Conservation (phyloP, 2,888 invertebrate genomes). For the Acleris cristana region DNA sequence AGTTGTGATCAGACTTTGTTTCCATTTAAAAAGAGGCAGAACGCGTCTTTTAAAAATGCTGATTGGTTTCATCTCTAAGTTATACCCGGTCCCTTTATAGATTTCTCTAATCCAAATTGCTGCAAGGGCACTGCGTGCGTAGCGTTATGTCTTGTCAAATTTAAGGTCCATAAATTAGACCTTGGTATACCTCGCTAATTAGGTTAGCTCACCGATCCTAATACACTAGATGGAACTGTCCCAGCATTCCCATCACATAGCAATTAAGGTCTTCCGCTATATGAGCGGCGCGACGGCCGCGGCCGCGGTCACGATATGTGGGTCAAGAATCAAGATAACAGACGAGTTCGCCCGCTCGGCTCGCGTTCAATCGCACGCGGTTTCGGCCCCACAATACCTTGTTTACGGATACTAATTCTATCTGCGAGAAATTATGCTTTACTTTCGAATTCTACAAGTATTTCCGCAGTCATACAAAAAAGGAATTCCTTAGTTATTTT, state of each 20-base stretch:
- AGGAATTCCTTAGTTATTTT: too few species aligned
- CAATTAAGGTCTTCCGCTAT: slow-evolving; percentile 66
- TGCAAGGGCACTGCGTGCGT: too few species aligned
- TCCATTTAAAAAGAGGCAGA: background rate
- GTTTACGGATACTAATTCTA: background rate
- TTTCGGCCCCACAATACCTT: slow-evolving; percentile 2
- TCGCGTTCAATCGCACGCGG: slow-evolving; percentile 54
- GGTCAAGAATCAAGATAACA: slow-evolving; percentile 78
- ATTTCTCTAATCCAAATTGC: too few species aligned
- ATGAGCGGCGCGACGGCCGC: slow-evolving; percentile 55
- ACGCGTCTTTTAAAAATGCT: too few species aligned
- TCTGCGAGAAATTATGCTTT: background rate
- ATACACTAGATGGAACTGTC: background rate
- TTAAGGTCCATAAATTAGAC: too few species aligned
- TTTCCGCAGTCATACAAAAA: background rate
- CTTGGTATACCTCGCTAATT: background rate
- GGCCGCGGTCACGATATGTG: slow-evolving; percentile 69
- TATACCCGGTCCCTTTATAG: too few species aligned
- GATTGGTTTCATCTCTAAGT: too few species aligned
- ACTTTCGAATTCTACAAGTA: background rate
- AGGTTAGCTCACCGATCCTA: background rate
- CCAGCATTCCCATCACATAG: slow-evolving; percentile 48
- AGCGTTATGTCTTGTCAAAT: too few species aligned
- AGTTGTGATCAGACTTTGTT: slow-evolving; percentile 7
- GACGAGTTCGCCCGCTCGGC: slow-evolving; percentile 57